Base-by-base conservation (phyloP, 2,113 vertebrate genomes). In the Spizaetus ornatus region DNA sequence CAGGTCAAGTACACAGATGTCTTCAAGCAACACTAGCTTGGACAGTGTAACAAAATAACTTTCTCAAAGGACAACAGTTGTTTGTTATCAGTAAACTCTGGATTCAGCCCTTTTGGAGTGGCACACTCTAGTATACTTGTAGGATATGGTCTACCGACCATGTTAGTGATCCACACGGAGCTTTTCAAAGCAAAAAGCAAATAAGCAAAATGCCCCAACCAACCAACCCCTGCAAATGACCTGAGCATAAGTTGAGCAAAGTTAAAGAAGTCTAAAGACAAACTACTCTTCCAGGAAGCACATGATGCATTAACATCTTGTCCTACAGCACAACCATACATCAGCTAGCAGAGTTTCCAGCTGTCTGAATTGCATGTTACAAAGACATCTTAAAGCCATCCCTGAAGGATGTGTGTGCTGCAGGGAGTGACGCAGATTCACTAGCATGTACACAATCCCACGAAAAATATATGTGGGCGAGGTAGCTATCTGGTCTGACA, bases 51-150 rank as follows among this genome's bases (percentile, higher is more conserved):
- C 12, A 45, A 42, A 84, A 32, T 6, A 47, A 53, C 27, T 38
- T 67, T 38, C 77, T 80, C 38, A 31, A 59, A 61, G 29, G 23
- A 40, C 20, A 84, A 23, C 25, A 78, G 34, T 6, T 76, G 56
- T 7, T 55, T 6, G 3, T 17, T 47, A 48, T 1, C 40, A 16
- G 31, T 4, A n/a, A 81, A 40, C 17, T 65, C 42, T 18, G 11
- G 1, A 1, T 17, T 40, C 50, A 52, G 55, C 15, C 53, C 59
- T 47, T 32, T 21, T 4, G 3, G 12, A 62, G 22, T 4, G 10
- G 56, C 10, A 7, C 9, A 11, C 16, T 3, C 32, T 6, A n/a
- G 6, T 2, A 0, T 1, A 22, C 2, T 4, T 10, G 36, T 15
- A 53, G 45, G 6, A 40, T 23, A 16, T 1, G 6, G 55, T 23